Conservation (phyloP, 2,888 invertebrate genomes). For the Vanessa cardui region DNA sequence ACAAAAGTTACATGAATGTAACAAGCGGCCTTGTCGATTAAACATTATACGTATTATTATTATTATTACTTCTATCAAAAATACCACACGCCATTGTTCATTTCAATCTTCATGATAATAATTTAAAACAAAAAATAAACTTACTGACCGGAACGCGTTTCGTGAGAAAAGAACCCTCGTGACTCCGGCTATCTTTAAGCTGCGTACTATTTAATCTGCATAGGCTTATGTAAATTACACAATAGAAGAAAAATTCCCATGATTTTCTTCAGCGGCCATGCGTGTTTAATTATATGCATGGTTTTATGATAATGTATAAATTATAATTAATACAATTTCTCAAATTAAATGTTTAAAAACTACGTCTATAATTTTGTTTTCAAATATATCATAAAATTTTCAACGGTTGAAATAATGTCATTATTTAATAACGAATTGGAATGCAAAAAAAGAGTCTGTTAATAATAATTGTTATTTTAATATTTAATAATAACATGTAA, state of each 20-base stretch:
- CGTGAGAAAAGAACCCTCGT: constrained; percentile 55
- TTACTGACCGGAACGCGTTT: constrained; percentile 39
- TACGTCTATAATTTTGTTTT: neutral
- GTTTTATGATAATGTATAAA: neutral
- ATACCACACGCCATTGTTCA: constrained; percentile 14
- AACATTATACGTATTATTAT: no score
- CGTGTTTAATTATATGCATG: constrained; percentile 21
- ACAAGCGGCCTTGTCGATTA: no score
- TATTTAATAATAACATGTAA: no score
- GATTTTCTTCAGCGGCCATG: constrained; percentile 40
- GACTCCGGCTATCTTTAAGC: constrained; percentile 56
- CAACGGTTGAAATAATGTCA: no score
- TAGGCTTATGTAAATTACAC: constrained; percentile 54
- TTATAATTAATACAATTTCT: neutral
- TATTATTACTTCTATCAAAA: neutral
- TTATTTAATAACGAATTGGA: no score
- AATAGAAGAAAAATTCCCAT: constrained; percentile 45
- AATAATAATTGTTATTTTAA: no score
- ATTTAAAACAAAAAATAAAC: constrained; percentile 17
- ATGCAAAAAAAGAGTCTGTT: no score
- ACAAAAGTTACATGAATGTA: no score
- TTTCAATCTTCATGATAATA: constrained; percentile 16
- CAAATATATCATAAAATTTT: no score
- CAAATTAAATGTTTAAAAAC: neutral
- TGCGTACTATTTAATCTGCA: constrained; percentile 53